phyloP scores from a whole-genome alignment of 1,140 invertebrate genomes.

The Ceratosolen fusciceps region DNA sequence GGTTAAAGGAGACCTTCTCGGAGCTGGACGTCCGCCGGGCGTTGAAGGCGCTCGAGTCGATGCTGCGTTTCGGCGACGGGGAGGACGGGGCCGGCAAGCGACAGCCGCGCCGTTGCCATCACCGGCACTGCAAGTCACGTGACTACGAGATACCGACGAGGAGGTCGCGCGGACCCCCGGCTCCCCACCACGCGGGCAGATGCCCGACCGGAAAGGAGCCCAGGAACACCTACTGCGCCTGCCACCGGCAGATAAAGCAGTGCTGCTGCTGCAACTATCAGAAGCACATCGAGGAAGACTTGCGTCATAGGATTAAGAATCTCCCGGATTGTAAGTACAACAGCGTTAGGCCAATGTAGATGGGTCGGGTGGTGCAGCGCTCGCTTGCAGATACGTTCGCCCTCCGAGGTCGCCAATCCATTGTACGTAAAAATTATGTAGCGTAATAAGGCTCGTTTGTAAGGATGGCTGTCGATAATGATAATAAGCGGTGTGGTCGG shows the following conservation, averaged over 20 bases:
- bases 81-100: background rate
- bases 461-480: too few relatives aligned
- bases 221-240: background rate
- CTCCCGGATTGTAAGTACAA: background rate
- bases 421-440: too few relatives aligned
- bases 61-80: background rate
- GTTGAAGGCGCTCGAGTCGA: background rate
- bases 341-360: too few relatives aligned
- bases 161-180: too few relatives aligned
- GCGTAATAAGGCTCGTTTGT: too few relatives aligned
- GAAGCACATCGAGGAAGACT: background rate
- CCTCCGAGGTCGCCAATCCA: too few relatives aligned
- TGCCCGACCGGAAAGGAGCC: too few relatives aligned
- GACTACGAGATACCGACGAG: background rate
- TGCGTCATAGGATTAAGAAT: background rate
- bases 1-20: background rate
- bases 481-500: too few relatives aligned
- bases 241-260: background rate
- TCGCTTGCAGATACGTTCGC: too few relatives aligned
- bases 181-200: too few relatives aligned
- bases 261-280: background rate
- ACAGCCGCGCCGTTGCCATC: background rate
- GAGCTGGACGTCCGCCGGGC: background rate
- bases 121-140: background rate
- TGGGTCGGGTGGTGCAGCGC: too few relatives aligned